Base-by-base conservation (phyloP, 2,797 vertebrate species). In the Dallia pectoralis region DNA sequence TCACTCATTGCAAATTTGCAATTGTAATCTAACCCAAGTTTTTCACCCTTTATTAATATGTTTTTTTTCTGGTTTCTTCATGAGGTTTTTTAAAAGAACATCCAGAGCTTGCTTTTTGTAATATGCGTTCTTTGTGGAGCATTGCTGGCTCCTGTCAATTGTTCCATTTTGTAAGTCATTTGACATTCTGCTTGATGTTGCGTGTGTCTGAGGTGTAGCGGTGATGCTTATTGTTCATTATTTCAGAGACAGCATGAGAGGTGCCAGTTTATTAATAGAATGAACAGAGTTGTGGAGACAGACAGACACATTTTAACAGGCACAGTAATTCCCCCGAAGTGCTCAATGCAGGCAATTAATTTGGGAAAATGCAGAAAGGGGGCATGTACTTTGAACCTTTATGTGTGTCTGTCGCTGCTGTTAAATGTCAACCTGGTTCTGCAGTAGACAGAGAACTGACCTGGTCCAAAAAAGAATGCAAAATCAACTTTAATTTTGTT, bases 141-240 rank as follows among this genome's bases (percentile, higher is more conserved):
- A 78, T 74, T 84, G 72, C 27, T 74, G 84, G 72, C 27, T 85
- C 85, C 88, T 90, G 89, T 90, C 89, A 90, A 87, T 90, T 82
- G 85, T 82, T 83, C 62, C 74, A 14, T 78, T 89, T 86, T 88
- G 85, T 77, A 79, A 87, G 87, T 87, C 87, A 89, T 91, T 86
- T 91, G 91, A 90, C 90, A 91, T 91, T 90, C 91, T 88, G 87
- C 91, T 91, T 91, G 90, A 89, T 90, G 90, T 91, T 82, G 84
- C 84, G 79, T 85, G 84, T 85, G 88, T 89, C 86, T 89, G 88
- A 91, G 90, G 89, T 90, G 86, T 81, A 78, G 84, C 84, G 85
- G 86, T 64, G 87, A 91, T 86, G 87, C 82, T 89, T 90, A 91
- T 91, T 91, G 89, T 91, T 92, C 90, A 88, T 91, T 89, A 92